These are phyloP conservation scores for Indicator maculatus DNA, from an alignment of 2,113 vertebrate species.

Conservation along the genomic window DNA sequence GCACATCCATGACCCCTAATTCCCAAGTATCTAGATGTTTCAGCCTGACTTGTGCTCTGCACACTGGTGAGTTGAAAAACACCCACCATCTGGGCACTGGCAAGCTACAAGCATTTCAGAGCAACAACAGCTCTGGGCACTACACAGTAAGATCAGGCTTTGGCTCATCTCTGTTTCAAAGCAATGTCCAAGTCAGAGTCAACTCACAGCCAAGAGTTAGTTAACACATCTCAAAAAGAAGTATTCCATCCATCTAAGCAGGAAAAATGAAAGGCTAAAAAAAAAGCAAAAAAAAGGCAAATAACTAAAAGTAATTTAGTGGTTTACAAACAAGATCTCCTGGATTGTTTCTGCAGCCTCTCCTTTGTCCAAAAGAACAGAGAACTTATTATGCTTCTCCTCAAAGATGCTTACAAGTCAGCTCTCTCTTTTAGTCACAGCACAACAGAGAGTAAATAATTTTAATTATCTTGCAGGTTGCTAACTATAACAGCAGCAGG, in stretches of 20 bases:
- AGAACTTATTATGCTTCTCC: not conserved
- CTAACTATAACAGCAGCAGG: not conserved
- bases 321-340: not conserved
- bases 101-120: not conserved
- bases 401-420: not conserved
- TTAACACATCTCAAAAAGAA: not conserved
- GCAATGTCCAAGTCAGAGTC: not conserved
- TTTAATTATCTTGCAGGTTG: not conserved
- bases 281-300: not conserved
- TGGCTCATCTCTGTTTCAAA: not conserved
- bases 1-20: accelerated
- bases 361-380: not conserved
- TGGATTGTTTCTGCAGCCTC: not conserved
- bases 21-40: not conserved
- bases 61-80: not conserved
- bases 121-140: not conserved
- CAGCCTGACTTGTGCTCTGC: not conserved
- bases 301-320: not conserved
- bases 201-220: not conserved
- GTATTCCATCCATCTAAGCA: not conserved
- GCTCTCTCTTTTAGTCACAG: not conserved
- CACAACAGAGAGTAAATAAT: not conserved
- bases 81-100: not conserved
- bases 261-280: too few species aligned
- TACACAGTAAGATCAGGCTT: not conserved